Percentiles rank a stretch among this genome's conserved stretches.
Evolutionary conservation across 2,888 invertebrate species (phyloP).

Genomic region (Cryptops parisi): DNA sequence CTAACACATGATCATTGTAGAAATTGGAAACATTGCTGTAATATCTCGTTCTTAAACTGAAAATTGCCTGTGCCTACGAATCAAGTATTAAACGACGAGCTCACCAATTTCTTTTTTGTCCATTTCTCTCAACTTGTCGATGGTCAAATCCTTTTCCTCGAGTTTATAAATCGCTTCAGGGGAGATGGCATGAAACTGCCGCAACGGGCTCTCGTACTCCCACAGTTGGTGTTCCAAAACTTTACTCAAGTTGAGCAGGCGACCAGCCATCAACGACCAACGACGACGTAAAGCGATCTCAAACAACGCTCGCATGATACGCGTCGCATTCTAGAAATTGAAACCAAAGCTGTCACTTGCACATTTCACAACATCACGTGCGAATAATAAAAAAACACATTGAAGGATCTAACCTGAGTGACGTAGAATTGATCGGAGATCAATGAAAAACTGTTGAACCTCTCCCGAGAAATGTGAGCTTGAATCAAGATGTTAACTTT

Average conservation of each 20-base stretch:
- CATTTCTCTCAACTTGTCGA: constrained; percentile 72
- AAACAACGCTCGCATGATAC: constrained; percentile 83
- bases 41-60: not conserved
- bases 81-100: constrained; percentile 17
- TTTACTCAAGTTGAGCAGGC: constrained; percentile 74
- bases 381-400: not conserved
- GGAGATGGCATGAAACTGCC: constrained; percentile 60
- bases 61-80: no score
- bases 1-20: no score
- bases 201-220: constrained; percentile 69
- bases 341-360: not conserved
- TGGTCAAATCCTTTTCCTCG: constrained; percentile 55
- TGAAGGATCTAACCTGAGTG: constrained; percentile 48
- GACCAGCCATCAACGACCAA: constrained; percentile 73
- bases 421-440: constrained; percentile 80
- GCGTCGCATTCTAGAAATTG: constrained; percentile 59
- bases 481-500: constrained; percentile 93
- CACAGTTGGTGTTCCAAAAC: constrained; percentile 87
- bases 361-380: not conserved
- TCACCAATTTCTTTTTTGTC: constrained; percentile 68
- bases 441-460: constrained; percentile 67
- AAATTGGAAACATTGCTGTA: no score
- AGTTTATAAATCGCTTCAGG: constrained; percentile 64
- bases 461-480: constrained; percentile 67
- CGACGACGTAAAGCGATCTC: constrained; percentile 81